These are phyloP conservation scores for Choloepus hoffmanni DNA, from an alignment of 2,113 vertebrate species.

Conservation along the genomic window DNA sequence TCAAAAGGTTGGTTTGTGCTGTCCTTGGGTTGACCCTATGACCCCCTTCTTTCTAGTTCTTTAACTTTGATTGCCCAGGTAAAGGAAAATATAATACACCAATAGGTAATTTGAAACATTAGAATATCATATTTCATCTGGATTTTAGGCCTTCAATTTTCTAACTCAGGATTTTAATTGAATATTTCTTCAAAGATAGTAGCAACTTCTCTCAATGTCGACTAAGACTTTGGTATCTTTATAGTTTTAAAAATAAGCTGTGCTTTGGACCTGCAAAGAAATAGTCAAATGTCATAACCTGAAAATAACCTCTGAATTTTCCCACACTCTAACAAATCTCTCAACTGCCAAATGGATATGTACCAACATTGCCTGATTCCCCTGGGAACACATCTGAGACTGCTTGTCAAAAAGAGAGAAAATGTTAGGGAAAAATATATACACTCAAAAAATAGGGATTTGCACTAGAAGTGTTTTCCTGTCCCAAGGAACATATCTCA, in stretches of 20 bases:
- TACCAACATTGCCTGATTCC: conserved; percentile 74
- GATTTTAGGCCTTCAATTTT: conserved; percentile 55
- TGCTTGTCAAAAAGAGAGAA: conserved; percentile 65
- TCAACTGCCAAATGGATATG: conserved; percentile 72
- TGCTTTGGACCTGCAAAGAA: conserved; percentile 75
- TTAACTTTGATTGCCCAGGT: conserved; percentile 8
- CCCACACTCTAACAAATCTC: conserved; percentile 77
- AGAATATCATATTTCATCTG: background rate
- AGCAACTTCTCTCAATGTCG: background rate
- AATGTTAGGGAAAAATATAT: conserved; percentile 65
- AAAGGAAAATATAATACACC: conserved; percentile 41
- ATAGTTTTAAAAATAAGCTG: conserved; percentile 61
- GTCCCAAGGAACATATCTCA: background rate
- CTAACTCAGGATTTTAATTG: conserved; percentile 50
- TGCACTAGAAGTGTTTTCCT: background rate
- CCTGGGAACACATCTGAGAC: conserved; percentile 66
- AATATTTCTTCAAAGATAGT: conserved; percentile 49
- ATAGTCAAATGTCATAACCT: conserved; percentile 78
- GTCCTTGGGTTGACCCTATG: background rate
- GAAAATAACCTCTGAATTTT: conserved; percentile 80
- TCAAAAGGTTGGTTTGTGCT: background rate
- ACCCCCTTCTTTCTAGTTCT: background rate
- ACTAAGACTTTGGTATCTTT: conserved; percentile 3
- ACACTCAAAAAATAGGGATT: conserved; percentile 47
- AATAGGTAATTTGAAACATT: conserved; percentile 23